A percentile compares a stretch with the other conserved stretches of the same genome.
Evolutionary conservation across 2,888 invertebrate species (phyloP).

Genomic region (Diaphora mendica): DNA sequence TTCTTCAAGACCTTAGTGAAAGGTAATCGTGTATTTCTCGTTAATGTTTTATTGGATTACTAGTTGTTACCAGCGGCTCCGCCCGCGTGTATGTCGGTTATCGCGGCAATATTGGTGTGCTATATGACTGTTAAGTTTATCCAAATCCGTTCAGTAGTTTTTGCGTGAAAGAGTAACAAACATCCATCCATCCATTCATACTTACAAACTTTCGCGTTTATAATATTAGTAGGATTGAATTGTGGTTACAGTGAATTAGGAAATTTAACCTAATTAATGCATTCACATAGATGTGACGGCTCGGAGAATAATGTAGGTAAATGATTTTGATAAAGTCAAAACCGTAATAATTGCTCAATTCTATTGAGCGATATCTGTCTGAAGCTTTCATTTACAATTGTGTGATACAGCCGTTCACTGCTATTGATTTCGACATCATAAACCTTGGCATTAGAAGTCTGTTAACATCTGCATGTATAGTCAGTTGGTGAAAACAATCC

Average conservation of each 20-base stretch:
- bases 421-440: slow-evolving; percentile 36
- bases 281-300: background rate
- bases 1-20: slow-evolving; percentile 34
- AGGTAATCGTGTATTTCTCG: slow-evolving; percentile 35
- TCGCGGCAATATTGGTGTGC: too few relatives aligned
- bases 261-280: slow-evolving; percentile 27
- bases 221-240: too few relatives aligned
- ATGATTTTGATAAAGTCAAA: slow-evolving; percentile 20
- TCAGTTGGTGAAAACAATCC: background rate
- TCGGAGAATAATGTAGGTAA: slow-evolving; percentile 20
- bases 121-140: too few relatives aligned
- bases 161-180: too few relatives aligned
- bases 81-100: too few relatives aligned
- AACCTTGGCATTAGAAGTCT: slow-evolving; percentile 31
- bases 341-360: slow-evolving; percentile 23
- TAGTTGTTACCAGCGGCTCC: too few relatives aligned
- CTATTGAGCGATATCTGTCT: slow-evolving; percentile 24
- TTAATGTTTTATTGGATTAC: slow-evolving; percentile 33
- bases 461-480: slow-evolving; percentile 19
- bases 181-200: too few relatives aligned
- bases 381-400: slow-evolving; percentile 30
- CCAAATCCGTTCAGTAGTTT: too few relatives aligned
- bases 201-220: too few relatives aligned
- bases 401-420: slow-evolving; percentile 33
- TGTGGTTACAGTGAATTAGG: slow-evolving; percentile 33